Conservation (phyloP, 1,140 invertebrate genomes). For the Pantala flavescens region DNA sequence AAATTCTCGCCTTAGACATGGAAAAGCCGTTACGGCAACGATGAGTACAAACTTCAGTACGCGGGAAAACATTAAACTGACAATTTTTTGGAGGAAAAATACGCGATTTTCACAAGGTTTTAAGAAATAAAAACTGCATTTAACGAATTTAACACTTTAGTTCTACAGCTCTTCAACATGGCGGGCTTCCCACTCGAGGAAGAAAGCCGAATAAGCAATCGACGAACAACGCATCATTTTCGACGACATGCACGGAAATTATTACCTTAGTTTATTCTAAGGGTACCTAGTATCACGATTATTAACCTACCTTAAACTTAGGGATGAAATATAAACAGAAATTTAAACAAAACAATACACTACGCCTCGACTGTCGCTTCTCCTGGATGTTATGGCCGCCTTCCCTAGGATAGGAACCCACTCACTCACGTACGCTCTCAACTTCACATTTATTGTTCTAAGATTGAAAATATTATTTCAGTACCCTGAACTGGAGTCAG, state of each 20-base stretch:
- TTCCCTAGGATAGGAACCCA: conserved; percentile 27
- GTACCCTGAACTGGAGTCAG: conserved; percentile 27
- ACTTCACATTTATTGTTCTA: conserved; percentile 21
- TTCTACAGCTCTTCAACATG: conserved; percentile 35
- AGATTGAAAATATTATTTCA: conserved; percentile 27
- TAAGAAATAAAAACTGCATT: neutral
- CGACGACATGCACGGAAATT: conserved; percentile 24
- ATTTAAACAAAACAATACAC: conserved; percentile 32
- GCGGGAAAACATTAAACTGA: neutral
- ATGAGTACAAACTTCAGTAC: neutral
- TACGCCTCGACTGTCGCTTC: conserved; percentile 35
- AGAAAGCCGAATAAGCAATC: conserved; percentile 37
- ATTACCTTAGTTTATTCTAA: conserved; percentile 21
- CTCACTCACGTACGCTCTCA: conserved; percentile 25
- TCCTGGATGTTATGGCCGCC: conserved; percentile 37
- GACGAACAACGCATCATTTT: conserved; percentile 23
- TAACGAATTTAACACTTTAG: neutral
- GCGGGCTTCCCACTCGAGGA: conserved; percentile 37
- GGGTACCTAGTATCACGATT: conserved; percentile 20
- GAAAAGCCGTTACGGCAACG: neutral
- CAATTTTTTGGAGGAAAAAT: neutral
- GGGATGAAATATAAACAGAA: conserved; percentile 30
- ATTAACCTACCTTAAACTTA: conserved; percentile 33
- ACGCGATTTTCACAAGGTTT: neutral
- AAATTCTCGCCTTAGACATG: neutral